These are phyloP conservation scores for Nezara viridula DNA, from an alignment of 2,888 invertebrate genomes.

Conservation along the genomic window DNA sequence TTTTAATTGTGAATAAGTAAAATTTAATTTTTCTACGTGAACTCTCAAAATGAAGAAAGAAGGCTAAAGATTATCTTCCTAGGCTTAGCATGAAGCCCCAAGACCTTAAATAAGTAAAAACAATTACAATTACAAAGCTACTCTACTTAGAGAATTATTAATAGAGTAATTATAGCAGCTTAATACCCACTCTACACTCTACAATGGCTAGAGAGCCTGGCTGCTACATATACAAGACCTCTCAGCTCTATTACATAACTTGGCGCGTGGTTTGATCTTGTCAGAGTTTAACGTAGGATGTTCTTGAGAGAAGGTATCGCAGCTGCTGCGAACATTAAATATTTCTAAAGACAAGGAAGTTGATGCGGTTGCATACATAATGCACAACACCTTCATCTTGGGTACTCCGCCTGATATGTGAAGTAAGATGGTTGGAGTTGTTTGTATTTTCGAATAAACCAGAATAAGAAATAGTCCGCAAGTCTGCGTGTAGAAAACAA, in stretches of 20 bases:
- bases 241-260: neutral
- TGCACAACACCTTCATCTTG: neutral
- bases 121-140: too few species aligned
- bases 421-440: neutral
- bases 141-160: too few species aligned
- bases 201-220: too few species aligned
- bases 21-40: too few species aligned
- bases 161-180: too few species aligned
- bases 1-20: too few species aligned
- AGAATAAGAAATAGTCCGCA: neutral
- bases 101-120: too few species aligned
- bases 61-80: too few species aligned
- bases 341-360: neutral
- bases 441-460: neutral
- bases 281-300: neutral
- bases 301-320: neutral
- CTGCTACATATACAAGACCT: too few species aligned
- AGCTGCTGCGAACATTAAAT: neutral
- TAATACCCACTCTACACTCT: too few species aligned
- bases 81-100: too few species aligned
- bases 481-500: neutral
- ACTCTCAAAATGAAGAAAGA: too few species aligned
- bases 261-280: neutral
- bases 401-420: neutral
- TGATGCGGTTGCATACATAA: neutral